These are phyloP conservation scores for Indicator indicator DNA, from an alignment of 2,113 vertebrate genomes.

Conservation along the genomic window DNA sequence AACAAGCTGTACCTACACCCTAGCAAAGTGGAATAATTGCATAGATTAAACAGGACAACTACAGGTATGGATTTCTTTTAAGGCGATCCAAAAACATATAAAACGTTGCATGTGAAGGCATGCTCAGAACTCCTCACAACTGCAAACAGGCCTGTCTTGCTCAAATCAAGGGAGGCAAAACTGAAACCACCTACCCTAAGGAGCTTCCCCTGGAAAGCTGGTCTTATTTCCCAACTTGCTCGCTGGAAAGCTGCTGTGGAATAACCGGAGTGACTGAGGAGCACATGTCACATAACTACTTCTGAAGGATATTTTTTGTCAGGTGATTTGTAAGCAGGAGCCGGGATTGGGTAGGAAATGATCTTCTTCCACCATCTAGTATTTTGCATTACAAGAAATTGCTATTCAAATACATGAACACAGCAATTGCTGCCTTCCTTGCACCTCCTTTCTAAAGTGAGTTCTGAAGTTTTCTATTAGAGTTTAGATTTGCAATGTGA, in stretches of 20 bases:
- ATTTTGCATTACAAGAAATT: not conserved
- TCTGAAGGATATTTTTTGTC: slow-evolving; percentile 33
- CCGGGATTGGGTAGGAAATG: slow-evolving; percentile 36
- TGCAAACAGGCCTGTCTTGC: not conserved
- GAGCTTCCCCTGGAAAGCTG: slow-evolving; percentile 31
- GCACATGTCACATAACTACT: not conserved
- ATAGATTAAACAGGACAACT: slow-evolving; percentile 9
- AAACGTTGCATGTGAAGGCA: slow-evolving; percentile 51
- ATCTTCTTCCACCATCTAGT: not conserved
- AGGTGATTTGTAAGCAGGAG: slow-evolving; percentile 31
- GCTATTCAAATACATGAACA: not conserved
- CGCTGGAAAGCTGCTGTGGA: slow-evolving; percentile 15
- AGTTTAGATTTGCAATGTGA: not conserved
- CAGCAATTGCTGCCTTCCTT: not conserved
- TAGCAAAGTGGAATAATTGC: not conserved
- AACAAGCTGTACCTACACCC: slow-evolving; percentile 31
- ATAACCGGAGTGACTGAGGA: not conserved
- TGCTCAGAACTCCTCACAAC: not conserved
- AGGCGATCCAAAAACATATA: slow-evolving; percentile 22
- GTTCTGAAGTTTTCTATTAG: not conserved
- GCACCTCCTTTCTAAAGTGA: not conserved
- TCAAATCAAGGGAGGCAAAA: slow-evolving; percentile 31
- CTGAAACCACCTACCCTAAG: slow-evolving; percentile 59
- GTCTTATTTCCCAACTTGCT: slow-evolving; percentile 27
- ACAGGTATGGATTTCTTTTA: slow-evolving; percentile 46